Conservation (phyloP, 2,888 invertebrate species). For the Drosophila bunnanda region DNA sequence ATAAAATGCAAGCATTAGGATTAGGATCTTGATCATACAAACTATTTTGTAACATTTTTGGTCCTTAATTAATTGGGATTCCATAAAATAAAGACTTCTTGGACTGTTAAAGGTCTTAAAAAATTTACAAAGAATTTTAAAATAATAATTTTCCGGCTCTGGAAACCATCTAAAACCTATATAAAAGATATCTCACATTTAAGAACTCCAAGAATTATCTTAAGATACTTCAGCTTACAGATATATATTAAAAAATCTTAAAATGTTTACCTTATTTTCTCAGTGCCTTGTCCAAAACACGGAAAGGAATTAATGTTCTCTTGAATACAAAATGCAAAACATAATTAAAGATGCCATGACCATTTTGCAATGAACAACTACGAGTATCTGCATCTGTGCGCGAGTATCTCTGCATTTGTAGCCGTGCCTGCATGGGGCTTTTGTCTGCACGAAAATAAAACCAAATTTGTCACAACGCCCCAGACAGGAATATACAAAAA, state of each 20-base stretch:
- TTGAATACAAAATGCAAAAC: slow-evolving; percentile 72
- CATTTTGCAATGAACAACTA: slow-evolving; percentile 48
- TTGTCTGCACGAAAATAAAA: slow-evolving; percentile 74
- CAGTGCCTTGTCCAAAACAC: slow-evolving; percentile 43
- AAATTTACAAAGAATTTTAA: background rate
- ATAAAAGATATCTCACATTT: background rate
- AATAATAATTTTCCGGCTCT: background rate
- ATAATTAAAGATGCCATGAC: slow-evolving; percentile 76
- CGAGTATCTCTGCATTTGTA: slow-evolving; percentile 28
- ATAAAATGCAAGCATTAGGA: background rate
- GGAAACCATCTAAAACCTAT: fast-evolving
- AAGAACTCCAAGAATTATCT: too few species aligned
- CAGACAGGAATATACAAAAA: slow-evolving; percentile 25
- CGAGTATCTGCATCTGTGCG: slow-evolving; percentile 28
- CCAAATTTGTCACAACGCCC: slow-evolving; percentile 70
- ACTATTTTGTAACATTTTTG: fast-evolving
- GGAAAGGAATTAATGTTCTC: slow-evolving; percentile 65
- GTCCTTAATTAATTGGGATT: too few species aligned
- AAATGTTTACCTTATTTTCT: too few species aligned
- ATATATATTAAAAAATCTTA: too few species aligned
- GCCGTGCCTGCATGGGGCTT: slow-evolving; percentile 45
- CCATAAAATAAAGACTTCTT: too few species aligned
- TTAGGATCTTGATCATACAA: background rate
- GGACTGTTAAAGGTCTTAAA: background rate
- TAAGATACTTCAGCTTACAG: background rate